phyloP scores from a whole-genome alignment of 2,113 vertebrate genomes.

The Callocephalon fimbriatum region DNA sequence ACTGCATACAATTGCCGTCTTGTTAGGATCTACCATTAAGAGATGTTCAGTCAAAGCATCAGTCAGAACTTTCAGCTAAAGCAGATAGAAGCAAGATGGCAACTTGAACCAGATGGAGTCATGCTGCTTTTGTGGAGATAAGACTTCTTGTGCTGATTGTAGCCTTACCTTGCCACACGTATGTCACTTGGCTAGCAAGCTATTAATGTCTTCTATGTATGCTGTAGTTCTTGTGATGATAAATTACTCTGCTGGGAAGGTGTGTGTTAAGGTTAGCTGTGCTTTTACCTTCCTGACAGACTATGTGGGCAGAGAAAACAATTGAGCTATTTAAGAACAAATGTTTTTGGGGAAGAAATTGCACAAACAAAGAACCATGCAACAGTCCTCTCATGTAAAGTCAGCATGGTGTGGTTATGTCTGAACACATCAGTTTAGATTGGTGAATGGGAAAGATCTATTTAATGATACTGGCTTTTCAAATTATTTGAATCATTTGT shows the following conservation, averaged over 20 bases:
- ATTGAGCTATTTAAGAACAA: slow-evolving; percentile 52
- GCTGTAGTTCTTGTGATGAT: background rate
- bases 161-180: background rate
- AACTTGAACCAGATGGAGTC: background rate
- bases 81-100: background rate
- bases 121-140: background rate
- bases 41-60: background rate
- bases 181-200: background rate
- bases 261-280: background rate
- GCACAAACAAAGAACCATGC: background rate
- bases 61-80: background rate
- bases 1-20: background rate
- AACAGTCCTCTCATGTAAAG: background rate
- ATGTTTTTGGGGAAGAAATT: slow-evolving; percentile 45
- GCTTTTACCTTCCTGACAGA: background rate
- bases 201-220: background rate
- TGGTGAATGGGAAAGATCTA: slow-evolving; percentile 21
- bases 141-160: background rate
- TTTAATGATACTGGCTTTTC: background rate
- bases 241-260: slow-evolving; percentile 27
- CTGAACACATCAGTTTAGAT: slow-evolving; percentile 5
- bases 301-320: slow-evolving; percentile 47
- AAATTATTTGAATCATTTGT: slow-evolving; percentile 8
- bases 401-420: background rate
- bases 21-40: background rate